These are phyloP conservation scores for Cheilosia impressa DNA, from an alignment of 2,888 invertebrate genomes.

Conservation along the genomic window DNA sequence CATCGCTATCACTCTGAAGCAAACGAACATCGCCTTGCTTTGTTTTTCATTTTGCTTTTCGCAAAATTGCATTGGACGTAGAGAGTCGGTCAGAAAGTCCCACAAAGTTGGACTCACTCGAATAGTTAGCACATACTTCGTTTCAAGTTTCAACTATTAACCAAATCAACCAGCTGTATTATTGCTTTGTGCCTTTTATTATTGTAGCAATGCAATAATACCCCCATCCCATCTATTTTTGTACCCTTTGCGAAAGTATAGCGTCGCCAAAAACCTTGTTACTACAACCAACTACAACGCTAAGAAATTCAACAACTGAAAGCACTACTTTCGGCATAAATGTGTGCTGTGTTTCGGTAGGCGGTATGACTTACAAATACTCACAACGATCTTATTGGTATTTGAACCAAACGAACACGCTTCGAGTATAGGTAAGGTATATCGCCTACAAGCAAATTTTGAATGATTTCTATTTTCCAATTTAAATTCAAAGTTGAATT, in stretches of 20 bases:
- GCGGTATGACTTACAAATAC: conserved; percentile 4
- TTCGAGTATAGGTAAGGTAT: neutral
- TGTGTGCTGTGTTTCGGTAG: conserved; percentile 4
- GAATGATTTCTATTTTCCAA: conserved; percentile 38
- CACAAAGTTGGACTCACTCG: conserved; percentile 20
- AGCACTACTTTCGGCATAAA: conserved; percentile 23
- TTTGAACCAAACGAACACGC: conserved; percentile 13
- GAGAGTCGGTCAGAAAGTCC: conserved; percentile 8
- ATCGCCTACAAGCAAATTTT: conserved; percentile 3
- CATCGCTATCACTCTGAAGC: too few species aligned
- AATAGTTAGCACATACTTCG: conserved; percentile 28
- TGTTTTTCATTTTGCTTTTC: neutral
- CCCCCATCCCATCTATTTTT: conserved; percentile 17
- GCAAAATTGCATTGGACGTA: conserved; percentile 4
- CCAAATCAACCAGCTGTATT: conserved; percentile 21
- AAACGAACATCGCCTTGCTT: neutral
- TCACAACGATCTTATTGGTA: neutral
- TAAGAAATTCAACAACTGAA: conserved; percentile 33
- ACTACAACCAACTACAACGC: conserved; percentile 10
- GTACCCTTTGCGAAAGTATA: conserved; percentile 37
- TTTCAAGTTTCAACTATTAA: conserved; percentile 41
- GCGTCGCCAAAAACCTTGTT: conserved; percentile 35
- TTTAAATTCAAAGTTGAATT: conserved; percentile 39
- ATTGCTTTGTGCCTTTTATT: conserved; percentile 19
- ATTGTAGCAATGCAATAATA: conserved; percentile 27